Evolutionary conservation across 2,888 invertebrate genomes (phyloP).

Genomic region (Mesopsocus fuscifrons): DNA sequence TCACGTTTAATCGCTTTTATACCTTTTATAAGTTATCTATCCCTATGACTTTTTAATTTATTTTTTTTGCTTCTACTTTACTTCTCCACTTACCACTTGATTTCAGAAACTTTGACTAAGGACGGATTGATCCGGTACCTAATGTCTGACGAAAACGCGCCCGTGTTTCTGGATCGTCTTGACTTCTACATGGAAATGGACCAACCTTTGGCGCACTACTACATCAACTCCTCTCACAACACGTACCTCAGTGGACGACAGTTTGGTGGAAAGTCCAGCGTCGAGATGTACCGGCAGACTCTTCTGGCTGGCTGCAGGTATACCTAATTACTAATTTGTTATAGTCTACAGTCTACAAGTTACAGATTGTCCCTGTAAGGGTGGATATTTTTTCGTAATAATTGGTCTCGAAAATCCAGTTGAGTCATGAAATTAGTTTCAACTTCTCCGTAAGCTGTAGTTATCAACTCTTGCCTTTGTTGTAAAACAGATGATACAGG

Average conservation of each 20-base stretch:
- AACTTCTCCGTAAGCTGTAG: no score
- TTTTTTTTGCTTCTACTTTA: no score
- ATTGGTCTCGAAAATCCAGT: not conserved
- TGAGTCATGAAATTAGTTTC: not conserved
- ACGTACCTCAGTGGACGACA: conserved; percentile 88
- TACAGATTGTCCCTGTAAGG: not conserved
- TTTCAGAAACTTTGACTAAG: conserved; percentile 64
- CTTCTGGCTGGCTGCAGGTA: conserved; percentile 90
- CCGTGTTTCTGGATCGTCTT: conserved; percentile 93
- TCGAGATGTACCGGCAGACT: conserved; percentile 98
- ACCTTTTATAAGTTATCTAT: no score
- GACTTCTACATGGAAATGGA: conserved; percentile 99
- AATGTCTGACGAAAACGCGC: conserved; percentile 99
- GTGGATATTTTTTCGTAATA: not conserved
- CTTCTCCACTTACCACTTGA: no score
- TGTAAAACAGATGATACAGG: no score
- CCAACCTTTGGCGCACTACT: conserved; percentile 92
- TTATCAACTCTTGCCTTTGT: no score
- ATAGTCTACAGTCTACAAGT: not conserved
- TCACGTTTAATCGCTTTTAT: no score
- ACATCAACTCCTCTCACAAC: conserved; percentile 97
- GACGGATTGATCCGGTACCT: conserved; percentile 95
- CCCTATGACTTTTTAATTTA: no score
- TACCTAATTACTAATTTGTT: conserved; percentile 13
- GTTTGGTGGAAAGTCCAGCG: conserved; percentile 95